A percentile compares a stretch with the other conserved stretches of the same genome.
phyloP scores from a whole-genome alignment of 2,888 invertebrate genomes.

The Acanthosepion esculentum region DNA sequence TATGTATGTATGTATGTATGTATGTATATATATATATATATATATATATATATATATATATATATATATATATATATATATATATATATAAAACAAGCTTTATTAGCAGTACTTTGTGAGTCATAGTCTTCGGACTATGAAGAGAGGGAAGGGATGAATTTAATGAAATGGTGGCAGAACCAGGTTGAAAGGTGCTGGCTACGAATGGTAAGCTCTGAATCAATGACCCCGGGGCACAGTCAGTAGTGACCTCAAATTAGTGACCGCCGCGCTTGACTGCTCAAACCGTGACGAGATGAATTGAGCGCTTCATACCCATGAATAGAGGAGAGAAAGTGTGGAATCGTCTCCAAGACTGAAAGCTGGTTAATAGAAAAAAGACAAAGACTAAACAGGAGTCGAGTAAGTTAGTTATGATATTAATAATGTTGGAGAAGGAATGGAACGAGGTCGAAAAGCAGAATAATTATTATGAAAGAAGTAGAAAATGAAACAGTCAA shows the following conservation, averaged over 20 bases:
- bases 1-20: not conserved
- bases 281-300: conserved; percentile 14
- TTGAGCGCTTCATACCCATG: not conserved
- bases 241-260: not conserved
- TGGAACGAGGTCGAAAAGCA: too few relatives aligned
- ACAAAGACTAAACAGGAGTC: not conserved
- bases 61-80: not conserved
- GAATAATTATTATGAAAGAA: too few relatives aligned
- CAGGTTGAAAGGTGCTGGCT: not conserved
- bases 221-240: not conserved
- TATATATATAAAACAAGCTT: not conserved
- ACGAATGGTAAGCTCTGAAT: not conserved
- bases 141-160: not conserved
- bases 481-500: too few relatives aligned
- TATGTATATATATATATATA: not conserved
- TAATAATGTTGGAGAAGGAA: too few relatives aligned
- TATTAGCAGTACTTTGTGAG: not conserved
- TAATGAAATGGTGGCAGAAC: not conserved
- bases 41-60: too few relatives aligned
- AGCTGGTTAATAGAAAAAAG: not conserved
- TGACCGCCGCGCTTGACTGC: not conserved
- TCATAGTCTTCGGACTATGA: not conserved
- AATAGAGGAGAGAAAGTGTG: not conserved
- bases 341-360: not conserved
- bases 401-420: too few relatives aligned